Base-by-base conservation (phyloP, 1,140 invertebrate species). In the Cylas formicarius region DNA sequence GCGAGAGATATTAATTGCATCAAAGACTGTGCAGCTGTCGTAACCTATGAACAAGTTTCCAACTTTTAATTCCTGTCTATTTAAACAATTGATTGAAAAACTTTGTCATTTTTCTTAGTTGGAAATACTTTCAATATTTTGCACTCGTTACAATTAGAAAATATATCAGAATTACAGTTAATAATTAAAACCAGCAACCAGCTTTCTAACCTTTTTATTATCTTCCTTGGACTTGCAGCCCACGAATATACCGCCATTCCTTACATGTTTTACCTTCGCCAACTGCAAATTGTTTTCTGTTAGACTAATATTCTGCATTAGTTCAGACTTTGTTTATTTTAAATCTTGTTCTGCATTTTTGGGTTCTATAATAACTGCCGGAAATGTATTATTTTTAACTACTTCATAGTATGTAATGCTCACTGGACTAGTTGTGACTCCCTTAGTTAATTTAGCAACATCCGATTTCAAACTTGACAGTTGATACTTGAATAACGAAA, bases 81-180 rank as follows among this genome's bases (percentile, higher is more conserved):
- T 39, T 39, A 14, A 24, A 39, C 28, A 6, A 39, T 16, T n/a
- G n/a, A n/a, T n/a, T n/a, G n/a, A n/a, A n/a, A n/a, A n/a, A n/a
- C n/a, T n/a, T n/a, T n/a, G n/a, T 14, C 0, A 39, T 39, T 39
- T 26, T 39, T 39, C 22, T 37, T 26, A 2, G 37, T 39, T 2
- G 34, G 34, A 39, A 39, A 6, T 0, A 6, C 17, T 26, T 27
- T 26, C 16, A 39, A 16, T 26, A 26, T 8, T n/a, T 10, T 39
- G 27, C 2, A 38, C 6, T 38, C 36, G 8, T n/a, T 14, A 4
- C 11, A 21, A 16, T 2, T 24, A 38, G 22, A 22, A 24, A 38
- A 38, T 7, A 38, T 24, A 3, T 38, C 36, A 5, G 36, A 24
- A 38, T 38, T 38, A 24, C 36, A 21, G 14, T 24, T 38, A 31